Conservation (phyloP, 2,888 invertebrate species). For the Siphonodentalium dalli region DNA sequence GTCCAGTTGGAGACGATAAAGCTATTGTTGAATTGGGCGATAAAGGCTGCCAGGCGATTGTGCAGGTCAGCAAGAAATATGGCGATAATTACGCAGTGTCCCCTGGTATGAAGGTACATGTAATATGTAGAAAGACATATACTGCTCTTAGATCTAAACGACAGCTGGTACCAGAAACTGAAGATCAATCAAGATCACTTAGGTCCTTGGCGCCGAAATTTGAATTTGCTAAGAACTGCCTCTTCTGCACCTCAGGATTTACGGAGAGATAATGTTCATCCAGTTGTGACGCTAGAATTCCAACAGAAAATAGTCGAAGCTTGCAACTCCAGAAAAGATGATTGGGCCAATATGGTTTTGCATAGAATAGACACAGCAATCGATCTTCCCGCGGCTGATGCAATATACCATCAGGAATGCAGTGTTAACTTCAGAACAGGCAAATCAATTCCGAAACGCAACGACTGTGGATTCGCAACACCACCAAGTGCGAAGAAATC, state of each 20-base stretch:
- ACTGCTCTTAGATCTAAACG: background rate
- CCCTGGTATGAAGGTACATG: slow-evolving; percentile 3
- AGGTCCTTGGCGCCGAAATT: no score
- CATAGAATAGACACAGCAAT: background rate
- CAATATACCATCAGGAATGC: slow-evolving; percentile 32
- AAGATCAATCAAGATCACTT: no score
- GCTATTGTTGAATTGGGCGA: no score
- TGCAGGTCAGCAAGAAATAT: no score
- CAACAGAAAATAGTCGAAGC: slow-evolving; percentile 8
- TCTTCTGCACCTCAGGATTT: background rate
- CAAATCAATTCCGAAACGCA: no score
- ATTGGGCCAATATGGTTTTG: slow-evolving; percentile 7
- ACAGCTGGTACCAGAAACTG: no score
- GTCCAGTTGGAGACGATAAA: no score
- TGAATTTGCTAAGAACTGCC: no score
- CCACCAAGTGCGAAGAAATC: background rate
- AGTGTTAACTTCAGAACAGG: slow-evolving; percentile 29
- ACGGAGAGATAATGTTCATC: background rate
- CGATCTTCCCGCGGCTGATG: slow-evolving; percentile 35
- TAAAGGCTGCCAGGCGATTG: no score
- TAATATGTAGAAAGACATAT: background rate
- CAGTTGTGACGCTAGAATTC: slow-evolving; percentile 12
- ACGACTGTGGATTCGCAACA: background rate
- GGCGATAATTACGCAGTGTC: no score
- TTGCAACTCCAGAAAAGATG: no score